Evolutionary conservation across 2,797 vertebrate species (phyloP).

Genomic region (Argya squamiceps): DNA sequence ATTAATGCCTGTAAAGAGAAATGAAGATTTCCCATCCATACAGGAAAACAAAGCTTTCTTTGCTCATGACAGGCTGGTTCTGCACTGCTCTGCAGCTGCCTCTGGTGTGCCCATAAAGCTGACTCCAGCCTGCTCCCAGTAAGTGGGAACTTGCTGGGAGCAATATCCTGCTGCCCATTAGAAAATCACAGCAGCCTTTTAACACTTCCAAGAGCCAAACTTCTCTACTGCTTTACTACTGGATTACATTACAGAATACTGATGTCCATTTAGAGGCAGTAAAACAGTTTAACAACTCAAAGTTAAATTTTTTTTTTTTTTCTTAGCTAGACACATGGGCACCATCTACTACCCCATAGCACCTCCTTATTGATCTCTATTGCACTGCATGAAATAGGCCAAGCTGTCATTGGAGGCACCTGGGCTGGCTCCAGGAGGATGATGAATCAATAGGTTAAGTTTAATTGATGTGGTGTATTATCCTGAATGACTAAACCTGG

Average conservation of each 20-base stretch:
- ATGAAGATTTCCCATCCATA: background rate
- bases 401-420: background rate
- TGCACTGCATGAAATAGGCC: slow-evolving; percentile 35
- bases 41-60: background rate
- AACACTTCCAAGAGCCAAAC: slow-evolving; percentile 6
- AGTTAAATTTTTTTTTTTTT: slow-evolving; percentile 33
- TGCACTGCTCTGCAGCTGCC: background rate
- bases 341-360: background rate
- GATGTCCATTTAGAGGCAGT: background rate
- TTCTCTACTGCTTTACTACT: background rate
- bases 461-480: slow-evolving; percentile 41
- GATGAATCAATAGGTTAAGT: slow-evolving; percentile 47
- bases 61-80: background rate
- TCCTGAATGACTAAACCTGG: background rate
- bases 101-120: background rate
- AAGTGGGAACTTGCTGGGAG: background rate
- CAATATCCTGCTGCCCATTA: background rate
- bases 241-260: background rate
- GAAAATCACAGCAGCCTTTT: background rate
- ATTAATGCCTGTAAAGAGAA: background rate
- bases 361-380: slow-evolving; percentile 36
- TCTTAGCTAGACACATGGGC: slow-evolving; percentile 50
- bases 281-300: background rate
- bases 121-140: background rate
- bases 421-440: slow-evolving; percentile 1